phyloP scores from a whole-genome alignment of 2,888 invertebrate genomes.

The Rapana venosa region DNA sequence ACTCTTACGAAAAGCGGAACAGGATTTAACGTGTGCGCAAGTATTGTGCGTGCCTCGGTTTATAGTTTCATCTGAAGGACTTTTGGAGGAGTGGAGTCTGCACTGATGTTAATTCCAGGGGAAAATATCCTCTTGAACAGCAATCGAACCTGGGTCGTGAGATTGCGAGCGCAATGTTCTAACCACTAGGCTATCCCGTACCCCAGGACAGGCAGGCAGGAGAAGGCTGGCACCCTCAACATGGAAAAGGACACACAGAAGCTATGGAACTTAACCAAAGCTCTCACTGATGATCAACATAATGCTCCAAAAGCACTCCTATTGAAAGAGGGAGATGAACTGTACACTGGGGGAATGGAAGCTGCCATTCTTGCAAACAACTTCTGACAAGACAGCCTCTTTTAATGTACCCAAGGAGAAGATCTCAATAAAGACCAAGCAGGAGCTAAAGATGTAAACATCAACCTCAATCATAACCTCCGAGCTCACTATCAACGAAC shows the following conservation, averaged over 20 bases:
- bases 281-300: neutral
- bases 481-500: neutral
- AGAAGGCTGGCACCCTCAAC: neutral
- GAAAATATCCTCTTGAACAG: too few species aligned
- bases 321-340: neutral
- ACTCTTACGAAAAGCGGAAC: too few species aligned
- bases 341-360: neutral
- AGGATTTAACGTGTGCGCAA: too few species aligned
- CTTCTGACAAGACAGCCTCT: neutral
- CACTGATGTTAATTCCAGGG: too few species aligned
- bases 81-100: too few species aligned
- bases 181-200: too few species aligned
- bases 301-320: neutral
- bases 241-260: slow-evolving; percentile 1
- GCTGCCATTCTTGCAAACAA: neutral
- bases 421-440: neutral
- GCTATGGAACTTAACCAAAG: neutral
- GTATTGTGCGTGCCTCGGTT: too few species aligned
- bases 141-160: too few species aligned
- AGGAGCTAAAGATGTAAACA: neutral
- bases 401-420: neutral
- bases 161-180: too few species aligned
- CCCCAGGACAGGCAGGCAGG: too few species aligned
- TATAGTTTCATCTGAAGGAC: too few species aligned
- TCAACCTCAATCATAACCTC: neutral